A percentile compares a stretch with the other conserved stretches of the same genome.
Conservation (phyloP, 2,888 invertebrate species). For the Ichneumoninae sp. region DNA sequence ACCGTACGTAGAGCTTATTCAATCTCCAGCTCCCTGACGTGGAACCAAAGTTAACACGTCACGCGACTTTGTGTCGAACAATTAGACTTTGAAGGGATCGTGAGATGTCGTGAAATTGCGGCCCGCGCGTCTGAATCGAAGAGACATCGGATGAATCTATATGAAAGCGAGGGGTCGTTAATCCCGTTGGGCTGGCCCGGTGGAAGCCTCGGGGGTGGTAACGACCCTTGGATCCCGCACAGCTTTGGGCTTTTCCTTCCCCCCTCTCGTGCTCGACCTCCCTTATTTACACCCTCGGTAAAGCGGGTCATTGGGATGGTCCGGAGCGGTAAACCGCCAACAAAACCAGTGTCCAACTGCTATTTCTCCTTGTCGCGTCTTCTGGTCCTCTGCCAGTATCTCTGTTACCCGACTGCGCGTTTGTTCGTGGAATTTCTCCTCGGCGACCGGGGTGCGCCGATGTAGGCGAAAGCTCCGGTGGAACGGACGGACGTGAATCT, state of each 20-base stretch:
- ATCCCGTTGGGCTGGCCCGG: constrained; percentile 36
- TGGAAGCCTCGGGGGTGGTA: constrained; percentile 34
- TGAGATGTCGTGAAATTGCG: constrained; percentile 29
- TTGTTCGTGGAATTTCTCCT: not conserved
- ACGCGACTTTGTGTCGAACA: not conserved
- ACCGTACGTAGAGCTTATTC: not conserved
- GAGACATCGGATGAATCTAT: constrained; percentile 8
- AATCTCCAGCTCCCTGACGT: not conserved
- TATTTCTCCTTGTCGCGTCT: constrained; percentile 38
- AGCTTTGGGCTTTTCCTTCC: constrained; percentile 10
- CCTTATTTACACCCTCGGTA: constrained; percentile 69
- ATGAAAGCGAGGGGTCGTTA: constrained; percentile 17
- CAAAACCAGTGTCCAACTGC: constrained; percentile 60
- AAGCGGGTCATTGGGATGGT: constrained; percentile 67
- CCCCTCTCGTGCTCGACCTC: constrained; percentile 4
- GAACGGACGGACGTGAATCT: constrained; percentile 1
- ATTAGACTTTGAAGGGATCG: not conserved
- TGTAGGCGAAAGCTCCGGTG: not conserved
- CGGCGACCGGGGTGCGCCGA: not conserved
- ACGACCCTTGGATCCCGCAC: constrained; percentile 32
- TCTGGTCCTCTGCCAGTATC: not conserved
- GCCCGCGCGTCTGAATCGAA: constrained; percentile 3
- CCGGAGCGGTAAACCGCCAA: constrained; percentile 20
- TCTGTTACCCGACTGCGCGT: not conserved
- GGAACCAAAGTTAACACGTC: not conserved